phyloP scores from a whole-genome alignment of 2,888 invertebrate genomes.

The Dryadula phaetusa region DNA sequence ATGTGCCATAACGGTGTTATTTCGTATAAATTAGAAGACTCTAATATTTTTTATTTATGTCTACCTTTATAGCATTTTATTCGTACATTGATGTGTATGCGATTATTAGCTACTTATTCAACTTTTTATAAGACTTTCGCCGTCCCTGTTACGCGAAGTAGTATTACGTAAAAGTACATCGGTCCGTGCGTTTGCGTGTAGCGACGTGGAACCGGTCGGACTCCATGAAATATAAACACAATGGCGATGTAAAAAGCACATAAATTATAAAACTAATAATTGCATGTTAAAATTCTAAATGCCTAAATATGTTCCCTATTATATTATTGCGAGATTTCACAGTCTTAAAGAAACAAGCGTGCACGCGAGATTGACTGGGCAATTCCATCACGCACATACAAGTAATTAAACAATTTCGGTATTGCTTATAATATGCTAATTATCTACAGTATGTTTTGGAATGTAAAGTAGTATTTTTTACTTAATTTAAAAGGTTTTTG shows the following conservation, averaged over 20 bases:
- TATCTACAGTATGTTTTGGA: no score
- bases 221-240: constrained; percentile 29
- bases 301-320: constrained; percentile 9
- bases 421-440: no score
- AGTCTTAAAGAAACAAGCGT: background rate
- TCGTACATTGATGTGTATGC: constrained; percentile 22
- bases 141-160: constrained; percentile 39
- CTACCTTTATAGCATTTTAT: constrained; percentile 11
- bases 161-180: constrained; percentile 40
- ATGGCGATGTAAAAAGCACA: constrained; percentile 19
- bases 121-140: constrained; percentile 44
- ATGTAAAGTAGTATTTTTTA: no score
- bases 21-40: no score
- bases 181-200: constrained; percentile 37
- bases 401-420: no score
- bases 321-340: constrained; percentile 3
- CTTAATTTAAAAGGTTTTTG: no score
- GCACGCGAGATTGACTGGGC: background rate
- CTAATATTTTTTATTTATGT: constrained; percentile 6
- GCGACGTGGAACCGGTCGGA: constrained; percentile 34
- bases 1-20: background rate
- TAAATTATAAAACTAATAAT: constrained; percentile 16
- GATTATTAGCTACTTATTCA: constrained; percentile 32
- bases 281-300: constrained; percentile 7
- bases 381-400: constrained; percentile 4